These are phyloP conservation scores for Drosophila pallidifrons DNA, from an alignment of 1,140 invertebrate genomes.

Conservation along the genomic window DNA sequence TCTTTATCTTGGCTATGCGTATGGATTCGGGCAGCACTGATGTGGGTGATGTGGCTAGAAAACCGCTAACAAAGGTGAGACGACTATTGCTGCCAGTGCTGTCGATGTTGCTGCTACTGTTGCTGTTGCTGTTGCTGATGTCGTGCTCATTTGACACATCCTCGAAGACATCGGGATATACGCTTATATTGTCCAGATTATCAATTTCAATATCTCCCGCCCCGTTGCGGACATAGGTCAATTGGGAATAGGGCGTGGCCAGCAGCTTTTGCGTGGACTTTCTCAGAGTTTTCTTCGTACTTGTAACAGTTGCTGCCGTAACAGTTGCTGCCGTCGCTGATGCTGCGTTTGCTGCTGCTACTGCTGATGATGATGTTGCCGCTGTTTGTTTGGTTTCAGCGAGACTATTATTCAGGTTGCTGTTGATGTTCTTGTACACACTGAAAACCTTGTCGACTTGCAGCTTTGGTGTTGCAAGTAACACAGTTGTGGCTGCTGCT, in stretches of 20 bases:
- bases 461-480: constrained; percentile 42
- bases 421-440: constrained; percentile 72
- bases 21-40: constrained; percentile 75
- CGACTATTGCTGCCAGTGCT: constrained; percentile 57
- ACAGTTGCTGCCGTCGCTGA: constrained; percentile 32
- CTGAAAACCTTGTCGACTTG: constrained; percentile 63
- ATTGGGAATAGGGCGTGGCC: constrained; percentile 75
- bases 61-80: constrained; percentile 71
- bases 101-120: constrained; percentile 22
- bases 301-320: constrained; percentile 48
- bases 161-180: constrained; percentile 73
- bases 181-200: constrained; percentile 81
- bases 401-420: constrained; percentile 62
- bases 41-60: constrained; percentile 74
- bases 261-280: constrained; percentile 72
- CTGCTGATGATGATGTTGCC: constrained; percentile 31
- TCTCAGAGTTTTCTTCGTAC: constrained; percentile 60
- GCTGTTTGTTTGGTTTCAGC: constrained; percentile 52
- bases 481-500: constrained; percentile 16
- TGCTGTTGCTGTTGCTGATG: constrained; percentile 15
- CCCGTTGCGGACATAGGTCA: constrained; percentile 76
- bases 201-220: constrained; percentile 81
- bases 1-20: constrained; percentile 74
- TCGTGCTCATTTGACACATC: constrained; percentile 48
- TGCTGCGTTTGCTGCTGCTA: constrained; percentile 42